phyloP scores from a whole-genome alignment of 2,797 vertebrate genomes.

The Cyclura pinguis region DNA sequence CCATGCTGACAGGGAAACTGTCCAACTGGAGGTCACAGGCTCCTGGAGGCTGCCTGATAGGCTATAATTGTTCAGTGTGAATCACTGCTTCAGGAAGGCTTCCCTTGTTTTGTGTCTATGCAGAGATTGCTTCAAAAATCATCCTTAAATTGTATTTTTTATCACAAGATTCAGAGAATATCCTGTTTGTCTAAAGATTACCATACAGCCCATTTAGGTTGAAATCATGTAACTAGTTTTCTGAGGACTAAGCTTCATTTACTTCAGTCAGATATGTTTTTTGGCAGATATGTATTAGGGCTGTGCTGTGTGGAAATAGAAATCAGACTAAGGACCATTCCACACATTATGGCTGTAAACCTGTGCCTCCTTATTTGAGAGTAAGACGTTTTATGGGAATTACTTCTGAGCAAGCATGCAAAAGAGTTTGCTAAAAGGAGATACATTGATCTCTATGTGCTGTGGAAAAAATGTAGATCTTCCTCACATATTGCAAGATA shows the following conservation, averaged over 20 bases:
- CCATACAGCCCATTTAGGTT: background rate
- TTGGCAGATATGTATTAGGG: background rate
- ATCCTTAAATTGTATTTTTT: background rate
- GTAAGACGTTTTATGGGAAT: background rate
- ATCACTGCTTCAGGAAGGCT: background rate
- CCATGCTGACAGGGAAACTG: too few species aligned
- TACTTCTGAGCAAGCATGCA: background rate
- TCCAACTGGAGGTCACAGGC: too few species aligned
- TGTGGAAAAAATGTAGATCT: background rate
- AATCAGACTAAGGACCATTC: background rate
- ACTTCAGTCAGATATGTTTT: background rate
- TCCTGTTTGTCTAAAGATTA: background rate
- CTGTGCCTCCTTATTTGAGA: background rate
- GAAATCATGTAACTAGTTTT: too few species aligned
- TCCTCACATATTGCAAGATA: background rate
- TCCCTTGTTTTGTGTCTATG: background rate
- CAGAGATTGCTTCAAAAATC: background rate
- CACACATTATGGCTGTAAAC: background rate
- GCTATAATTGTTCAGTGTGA: background rate
- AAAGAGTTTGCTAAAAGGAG: background rate
- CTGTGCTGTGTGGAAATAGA: background rate
- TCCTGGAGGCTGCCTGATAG: too few species aligned
- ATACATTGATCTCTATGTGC: background rate
- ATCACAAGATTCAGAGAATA: background rate
- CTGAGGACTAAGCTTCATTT: background rate